Evolutionary conservation across 2,113 vertebrate genomes (phyloP).

Genomic region (cat (Felis catus)): F.catus_Fca126_mat1.0 CM031411.1:122792001-122792500

Average conservation of each 20-base stretch:
- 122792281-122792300: neutral
- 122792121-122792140: neutral
- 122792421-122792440: neutral
- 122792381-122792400: constrained; percentile 42
- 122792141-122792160: neutral
- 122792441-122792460: neutral
- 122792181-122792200: neutral
- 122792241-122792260: neutral
- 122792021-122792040: constrained; percentile 80
- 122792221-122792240: neutral
- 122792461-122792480: constrained; percentile 57
- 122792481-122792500: constrained; percentile 45
- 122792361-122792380: neutral
- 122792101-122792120: neutral
- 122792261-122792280: neutral
- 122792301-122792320: neutral
- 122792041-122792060: constrained; percentile 67
- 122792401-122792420: neutral
- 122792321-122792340: neutral
- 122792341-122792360: neutral
- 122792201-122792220: neutral
- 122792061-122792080: neutral
- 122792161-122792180: neutral
- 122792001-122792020: constrained; percentile 73
- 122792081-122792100: constrained; percentile 47